phyloP scores from a whole-genome alignment of 2,888 invertebrate genomes.

The Cantharis rustica region DNA sequence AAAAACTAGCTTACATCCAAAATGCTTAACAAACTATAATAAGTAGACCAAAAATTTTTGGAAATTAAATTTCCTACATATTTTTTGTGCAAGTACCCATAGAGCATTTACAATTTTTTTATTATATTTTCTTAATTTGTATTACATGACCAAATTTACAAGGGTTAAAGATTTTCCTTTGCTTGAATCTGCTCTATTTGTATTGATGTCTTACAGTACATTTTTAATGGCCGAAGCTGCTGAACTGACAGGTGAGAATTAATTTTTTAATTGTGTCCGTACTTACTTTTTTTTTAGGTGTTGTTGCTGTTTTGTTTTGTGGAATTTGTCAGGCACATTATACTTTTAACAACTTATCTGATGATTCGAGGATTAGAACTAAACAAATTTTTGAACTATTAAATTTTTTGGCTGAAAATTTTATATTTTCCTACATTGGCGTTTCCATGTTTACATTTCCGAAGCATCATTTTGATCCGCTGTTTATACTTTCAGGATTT shows the following conservation, averaged over 20 bases:
- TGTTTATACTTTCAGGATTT: slow-evolving; percentile 91
- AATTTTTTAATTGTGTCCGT: background rate
- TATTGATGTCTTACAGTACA: slow-evolving; percentile 97
- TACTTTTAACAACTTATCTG: slow-evolving; percentile 94
- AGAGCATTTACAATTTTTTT: background rate
- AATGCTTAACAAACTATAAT: no score
- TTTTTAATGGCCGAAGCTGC: slow-evolving; percentile 96
- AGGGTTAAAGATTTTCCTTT: slow-evolving; percentile 93
- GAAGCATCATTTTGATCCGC: slow-evolving; percentile 90
- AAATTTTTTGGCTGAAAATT: slow-evolving; percentile 96
- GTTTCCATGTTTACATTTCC: slow-evolving; percentile 98
- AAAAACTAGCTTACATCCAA: no score
- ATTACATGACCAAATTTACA: slow-evolving; percentile 90
- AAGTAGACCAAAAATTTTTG: no score
- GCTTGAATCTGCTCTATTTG: slow-evolving; percentile 94
- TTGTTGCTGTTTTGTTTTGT: slow-evolving; percentile 96
- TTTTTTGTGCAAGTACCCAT: no score
- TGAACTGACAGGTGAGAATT: slow-evolving; percentile 82
- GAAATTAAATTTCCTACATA: no score
- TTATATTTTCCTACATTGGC: slow-evolving; percentile 98
- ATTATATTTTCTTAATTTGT: slow-evolving; percentile 40
- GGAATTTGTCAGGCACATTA: slow-evolving; percentile 99
- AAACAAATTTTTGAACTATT: slow-evolving; percentile 92
- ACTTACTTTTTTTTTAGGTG: slow-evolving; percentile 63
- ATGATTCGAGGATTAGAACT: slow-evolving; percentile 83